Evolutionary conservation across 2,113 vertebrate species (phyloP), one percentile per base, ranked within the genome.

Genomic region (Thryonomys swinderianus): DNA sequence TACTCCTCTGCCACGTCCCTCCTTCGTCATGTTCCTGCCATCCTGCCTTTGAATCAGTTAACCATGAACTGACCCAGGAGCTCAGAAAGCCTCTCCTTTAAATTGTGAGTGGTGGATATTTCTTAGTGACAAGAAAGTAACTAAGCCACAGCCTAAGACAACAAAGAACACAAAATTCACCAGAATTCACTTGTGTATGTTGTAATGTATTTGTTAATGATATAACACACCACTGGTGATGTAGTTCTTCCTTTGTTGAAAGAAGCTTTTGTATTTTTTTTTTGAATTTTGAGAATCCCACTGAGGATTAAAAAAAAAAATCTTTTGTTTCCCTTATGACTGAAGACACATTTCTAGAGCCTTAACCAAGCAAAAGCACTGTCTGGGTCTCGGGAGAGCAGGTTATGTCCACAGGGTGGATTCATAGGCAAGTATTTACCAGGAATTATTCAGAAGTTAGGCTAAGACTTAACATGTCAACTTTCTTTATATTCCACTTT

Each of bases 361-460:
- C 5, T 74, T 61, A 64, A 86, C 59, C 64, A 92, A 87, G 76
- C 23, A 71, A 84, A 96, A 62, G 71, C 37, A 66, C 57, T 37
- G 25, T 76, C 64, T 69, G 48, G 57, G 23, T 7, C 7, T 21
- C 71, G 73, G 64, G 86, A 79, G 57, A 85, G 7, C 66, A 30
- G 53, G 71, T 85, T 78, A 45, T 4, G 11, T 79, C 40, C 14
- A 73, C 45, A 48, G 40, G 21, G 25, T 90, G 3, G 53, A 42
- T 78, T 94, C 37, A 90, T 0, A 78, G 74, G 25, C 55, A 79
- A 48, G 34, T 16, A 59, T 85, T 85, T 79, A 53, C 37, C 34
- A 83, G 85, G 51, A 48, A 76, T 96, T 84, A 71, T 81, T 91
- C 84, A 93, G 84, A 92, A 90, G 59, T 61, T 34, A 73, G 61